Conservation (phyloP, 1,140 invertebrate genomes). For the Drosophila takahashii region DNA sequence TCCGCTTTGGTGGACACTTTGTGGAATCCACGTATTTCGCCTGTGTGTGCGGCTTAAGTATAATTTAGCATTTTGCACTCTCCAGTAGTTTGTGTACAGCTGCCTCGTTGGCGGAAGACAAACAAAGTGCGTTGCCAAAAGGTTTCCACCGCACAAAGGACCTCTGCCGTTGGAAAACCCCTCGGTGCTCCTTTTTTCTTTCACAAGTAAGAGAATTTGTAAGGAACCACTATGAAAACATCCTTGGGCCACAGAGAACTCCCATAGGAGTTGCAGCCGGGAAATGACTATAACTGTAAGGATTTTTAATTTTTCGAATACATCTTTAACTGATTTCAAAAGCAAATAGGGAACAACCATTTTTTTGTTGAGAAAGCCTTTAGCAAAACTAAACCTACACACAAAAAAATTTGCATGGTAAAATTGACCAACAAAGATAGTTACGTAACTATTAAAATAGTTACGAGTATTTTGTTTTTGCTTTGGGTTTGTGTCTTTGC, state of each 20-base stretch:
- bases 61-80: conserved; percentile 73
- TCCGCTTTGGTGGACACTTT: conserved; percentile 47
- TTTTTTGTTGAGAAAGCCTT: too few relatives aligned
- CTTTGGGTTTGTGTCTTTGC: too few relatives aligned
- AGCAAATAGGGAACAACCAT: too few relatives aligned
- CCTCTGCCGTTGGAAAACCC: conserved; percentile 7
- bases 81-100: conserved; percentile 35
- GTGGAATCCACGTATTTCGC: conserved; percentile 20
- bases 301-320: neutral
- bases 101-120: conserved; percentile 35
- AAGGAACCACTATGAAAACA: conserved; percentile 34
- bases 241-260: conserved; percentile 13
- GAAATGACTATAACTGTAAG: conserved; percentile 6
- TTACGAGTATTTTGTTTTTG: too few relatives aligned
- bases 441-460: too few relatives aligned
- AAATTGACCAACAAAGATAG: too few relatives aligned
- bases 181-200: conserved; percentile 4
- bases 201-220: conserved; percentile 35
- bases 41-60: conserved; percentile 54
- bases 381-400: too few relatives aligned
- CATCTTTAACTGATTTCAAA: neutral
- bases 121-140: conserved; percentile 64
- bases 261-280: neutral
- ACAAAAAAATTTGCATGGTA: too few relatives aligned
- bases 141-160: conserved; percentile 50